A percentile compares a stretch with the other conserved stretches of the same genome.
phyloP scores from a whole-genome alignment of 2,797 vertebrate genomes.

The Pseudochromis fuscus region DNA sequence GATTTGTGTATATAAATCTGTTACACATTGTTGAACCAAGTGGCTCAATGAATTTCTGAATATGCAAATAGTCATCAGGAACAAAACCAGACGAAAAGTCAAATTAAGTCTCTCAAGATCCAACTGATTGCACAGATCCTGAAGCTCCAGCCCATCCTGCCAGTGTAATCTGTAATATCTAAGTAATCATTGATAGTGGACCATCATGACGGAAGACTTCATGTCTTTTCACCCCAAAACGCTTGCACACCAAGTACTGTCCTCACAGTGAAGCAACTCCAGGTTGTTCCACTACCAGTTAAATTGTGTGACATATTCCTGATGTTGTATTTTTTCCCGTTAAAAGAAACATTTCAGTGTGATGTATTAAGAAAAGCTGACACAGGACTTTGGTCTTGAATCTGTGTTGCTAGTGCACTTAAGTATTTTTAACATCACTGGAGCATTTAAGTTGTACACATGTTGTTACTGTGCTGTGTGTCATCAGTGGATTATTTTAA shows the following conservation, averaged over 20 bases:
- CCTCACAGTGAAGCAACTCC: background rate
- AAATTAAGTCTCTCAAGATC: background rate
- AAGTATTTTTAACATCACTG: slow-evolving; percentile 62
- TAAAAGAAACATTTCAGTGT: slow-evolving; percentile 20
- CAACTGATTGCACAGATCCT: background rate
- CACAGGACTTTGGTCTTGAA: background rate
- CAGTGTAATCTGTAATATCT: no score
- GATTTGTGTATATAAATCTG: background rate
- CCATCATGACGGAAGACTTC: no score
- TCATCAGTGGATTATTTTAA: slow-evolving; percentile 3
- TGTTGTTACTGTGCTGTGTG: slow-evolving; percentile 13
- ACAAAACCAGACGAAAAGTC: background rate
- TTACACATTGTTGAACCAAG: background rate
- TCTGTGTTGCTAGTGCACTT: slow-evolving; percentile 47
- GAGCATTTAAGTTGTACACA: slow-evolving; percentile 33
- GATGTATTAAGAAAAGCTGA: background rate
- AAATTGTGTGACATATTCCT: background rate
- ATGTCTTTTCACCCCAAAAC: background rate
- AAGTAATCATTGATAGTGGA: no score
- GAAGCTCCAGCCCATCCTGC: no score
- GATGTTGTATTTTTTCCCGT: background rate
- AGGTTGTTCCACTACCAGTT: background rate
- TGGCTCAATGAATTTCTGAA: background rate
- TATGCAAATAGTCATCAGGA: background rate
- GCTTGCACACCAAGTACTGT: slow-evolving; percentile 8